Base-by-base conservation (phyloP, 2,888 invertebrate species). In the Hydrotaea diabolus region DNA sequence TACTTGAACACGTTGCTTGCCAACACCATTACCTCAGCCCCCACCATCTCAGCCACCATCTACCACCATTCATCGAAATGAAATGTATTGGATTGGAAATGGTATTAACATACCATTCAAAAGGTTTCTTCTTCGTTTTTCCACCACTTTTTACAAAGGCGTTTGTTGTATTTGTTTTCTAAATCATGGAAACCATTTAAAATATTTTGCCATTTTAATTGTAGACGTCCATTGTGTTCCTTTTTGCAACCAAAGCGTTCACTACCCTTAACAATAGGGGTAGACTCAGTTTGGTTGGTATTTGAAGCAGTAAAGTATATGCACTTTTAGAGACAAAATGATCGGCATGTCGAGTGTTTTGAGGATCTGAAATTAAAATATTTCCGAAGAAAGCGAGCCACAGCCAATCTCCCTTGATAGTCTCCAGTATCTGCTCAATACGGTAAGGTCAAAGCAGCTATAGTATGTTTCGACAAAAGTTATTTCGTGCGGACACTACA, bases 161-260 rank as follows among this genome's bases (percentile, higher is more conserved):
- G 19, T 77, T 72, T 55, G 13, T 57, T 72, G 36, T 69, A 74
- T 46, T 49, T 57, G n/a, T 66, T 43, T 26, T 55, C 71, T 62
- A 72, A 77, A 80, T 80, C 59, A 69, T 53, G 53, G 43, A 49
- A 74, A 80, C 80, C 59, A 69, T 79, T 78, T 76, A 46, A 79
- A 82, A 80, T 85, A 80, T 85, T 78, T 82, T 82, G 79, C 85
- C 77, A 85, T 80, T 82, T 82, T 82, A 57, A 82, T 82, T 82
- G 80, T 55, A 46, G 73, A 76, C 76, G 21, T 72, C 62, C 71
- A 77, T 64, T 80, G 57, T 19, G 49, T 75, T 66, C 26, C 43
- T n/a, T 15, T 53, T 17, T 15, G 5, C 49, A 49, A 2, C 15
- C 49, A 2, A 8, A 26, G 15, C 1, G 19, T 2, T 36, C 31